Percentiles rank a stretch among this genome's conserved stretches.
These are phyloP conservation scores for Pogonomyrmex californicus DNA, from an alignment of 1,140 invertebrate genomes.

Conservation along the genomic window DNA sequence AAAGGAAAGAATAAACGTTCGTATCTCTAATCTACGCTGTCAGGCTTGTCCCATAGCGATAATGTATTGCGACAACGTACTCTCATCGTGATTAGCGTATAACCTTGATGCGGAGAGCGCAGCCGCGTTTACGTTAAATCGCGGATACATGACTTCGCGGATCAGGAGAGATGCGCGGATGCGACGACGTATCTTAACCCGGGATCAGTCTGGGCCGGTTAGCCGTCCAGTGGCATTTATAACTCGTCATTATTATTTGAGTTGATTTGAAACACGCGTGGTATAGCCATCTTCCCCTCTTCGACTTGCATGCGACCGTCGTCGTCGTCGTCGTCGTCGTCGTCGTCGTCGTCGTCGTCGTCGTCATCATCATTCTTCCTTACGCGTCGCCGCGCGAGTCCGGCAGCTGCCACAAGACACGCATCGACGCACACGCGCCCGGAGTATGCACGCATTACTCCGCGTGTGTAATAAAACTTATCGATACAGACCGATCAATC, in stretches of 20 bases:
- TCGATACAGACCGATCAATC: conserved; percentile 44
- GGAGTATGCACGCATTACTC: background rate
- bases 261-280: conserved; percentile 82
- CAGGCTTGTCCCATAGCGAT: background rate
- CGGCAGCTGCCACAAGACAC: conserved; percentile 62
- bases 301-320: conserved; percentile 44
- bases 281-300: background rate
- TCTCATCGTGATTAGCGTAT: background rate
- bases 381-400: conserved; percentile 35
- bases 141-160: conserved; percentile 30
- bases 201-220: conserved; percentile 84
- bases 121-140: conserved; percentile 12
- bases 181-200: conserved; percentile 81
- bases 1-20: background rate
- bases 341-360: conserved; percentile 48
- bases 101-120: background rate
- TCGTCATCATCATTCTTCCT: conserved; percentile 61
- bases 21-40: background rate
- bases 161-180: conserved; percentile 65
- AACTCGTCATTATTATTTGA: conserved; percentile 84
- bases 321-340: no score
- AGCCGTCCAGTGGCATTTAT: conserved; percentile 82
- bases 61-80: background rate
- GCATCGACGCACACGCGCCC: conserved; percentile 28
- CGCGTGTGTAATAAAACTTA: conserved; percentile 45